phyloP scores from a whole-genome alignment of 2,888 invertebrate genomes.

The Bombylius discolor region DNA sequence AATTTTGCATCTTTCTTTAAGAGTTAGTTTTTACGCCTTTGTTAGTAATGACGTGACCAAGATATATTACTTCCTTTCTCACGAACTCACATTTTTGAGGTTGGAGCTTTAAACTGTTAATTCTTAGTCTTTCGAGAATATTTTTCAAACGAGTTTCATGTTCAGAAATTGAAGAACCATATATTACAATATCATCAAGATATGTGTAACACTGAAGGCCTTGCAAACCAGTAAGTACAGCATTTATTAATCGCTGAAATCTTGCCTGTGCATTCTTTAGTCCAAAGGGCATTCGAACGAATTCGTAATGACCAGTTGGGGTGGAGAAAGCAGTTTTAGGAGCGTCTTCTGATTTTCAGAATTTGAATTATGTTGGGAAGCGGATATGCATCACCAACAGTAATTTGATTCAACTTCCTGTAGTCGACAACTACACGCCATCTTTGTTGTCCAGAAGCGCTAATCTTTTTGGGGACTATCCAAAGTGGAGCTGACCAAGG shows the following conservation, averaged over 20 bases:
- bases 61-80: not conserved
- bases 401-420: not conserved
- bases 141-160: not conserved
- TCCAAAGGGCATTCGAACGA: conserved; percentile 4
- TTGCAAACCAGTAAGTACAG: conserved; percentile 1
- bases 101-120: conserved; percentile 3
- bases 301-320: conserved; percentile 4
- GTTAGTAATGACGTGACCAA: conserved; percentile 2
- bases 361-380: not conserved
- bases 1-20: conserved; percentile 1
- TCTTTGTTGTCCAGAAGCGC: conserved; percentile 3
- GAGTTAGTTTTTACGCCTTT: conserved; percentile 2
- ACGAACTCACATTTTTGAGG: conserved; percentile 4
- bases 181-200: conserved; percentile 2
- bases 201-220: not conserved
- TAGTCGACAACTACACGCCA: conserved; percentile 7
- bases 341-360: not conserved
- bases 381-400: not conserved
- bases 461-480: conserved; percentile 4
- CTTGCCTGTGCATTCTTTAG: not conserved
- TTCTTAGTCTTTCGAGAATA: conserved; percentile 1
- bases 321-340: conserved; percentile 9
- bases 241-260: not conserved
- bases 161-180: conserved; percentile 1
- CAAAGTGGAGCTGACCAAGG: conserved; percentile 5